Base-by-base conservation (phyloP, 1,140 invertebrate species). In the Monomorium pharaonis region DNA sequence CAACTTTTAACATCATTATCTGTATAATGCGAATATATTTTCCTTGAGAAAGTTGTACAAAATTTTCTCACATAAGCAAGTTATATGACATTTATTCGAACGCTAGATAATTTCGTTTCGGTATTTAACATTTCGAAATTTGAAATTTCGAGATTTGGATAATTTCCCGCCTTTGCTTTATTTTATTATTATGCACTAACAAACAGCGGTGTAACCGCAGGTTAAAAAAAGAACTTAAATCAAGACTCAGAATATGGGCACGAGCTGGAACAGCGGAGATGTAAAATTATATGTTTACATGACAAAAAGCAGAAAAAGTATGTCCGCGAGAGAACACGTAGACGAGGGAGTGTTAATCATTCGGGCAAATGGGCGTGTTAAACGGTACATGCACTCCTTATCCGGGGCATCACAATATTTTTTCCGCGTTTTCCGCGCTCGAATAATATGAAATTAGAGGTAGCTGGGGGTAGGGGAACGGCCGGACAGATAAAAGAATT, bases 401-500 rank as follows among this genome's bases (percentile, higher is more conserved):
- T 83, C 78, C 27, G 51, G 51, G 37, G 78, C 54, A 83, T 83
- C 78, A 33, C 67, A 44, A 83, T 72, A 72, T 72, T 83, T 72
- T 83, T 83, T 72, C n/a, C 78, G 78, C 78, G 37, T 42, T 83
- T 83, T 72, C 67, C 78, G 67, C 78, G 51, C 51, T 83, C 67
- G 14, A 83, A 83, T 83, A 74, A 83, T 83, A 83, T 83, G 67
- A 83, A 74, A 83, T 83, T 72, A 83, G 65, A 47, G 33, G 78
- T 10, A 21, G 27, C 62, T 67, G 37, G 33, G 9, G 27, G n/a
- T 42, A 33, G 24, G 30, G 21, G 16, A 24, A 47, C 6, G 74
- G 16, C 44, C 24, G 72, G 78, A 42, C 72, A 77, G 76, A 67
- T 76, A 67, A 85, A 85, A 78, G 75, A 58, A 85, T 83, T 83